phyloP scores from a whole-genome alignment of 92 coral and sea anemone species.

The Muricea muricata region DNA sequence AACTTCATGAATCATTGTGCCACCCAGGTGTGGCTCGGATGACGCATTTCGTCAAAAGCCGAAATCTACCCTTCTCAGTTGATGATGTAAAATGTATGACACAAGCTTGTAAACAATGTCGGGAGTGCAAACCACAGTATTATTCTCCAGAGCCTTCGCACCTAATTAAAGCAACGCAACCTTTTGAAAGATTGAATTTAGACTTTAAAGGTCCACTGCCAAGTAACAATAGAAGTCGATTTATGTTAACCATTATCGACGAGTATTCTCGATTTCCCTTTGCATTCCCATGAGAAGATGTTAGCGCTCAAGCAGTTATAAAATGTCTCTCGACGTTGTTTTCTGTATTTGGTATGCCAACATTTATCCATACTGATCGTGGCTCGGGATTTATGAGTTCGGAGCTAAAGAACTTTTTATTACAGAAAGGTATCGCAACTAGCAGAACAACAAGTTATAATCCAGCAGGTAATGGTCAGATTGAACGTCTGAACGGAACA shows the following conservation, averaged over 20 bases:
- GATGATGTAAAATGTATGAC: constrained; percentile 48
- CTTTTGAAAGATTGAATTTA: constrained; percentile 60
- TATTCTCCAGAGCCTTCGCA: constrained; percentile 32
- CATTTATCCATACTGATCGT: constrained; percentile 58
- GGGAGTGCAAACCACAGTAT: constrained; percentile 68
- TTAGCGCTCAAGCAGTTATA: constrained; percentile 33
- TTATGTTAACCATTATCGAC: constrained; percentile 38
- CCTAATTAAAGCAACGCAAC: constrained; percentile 65
- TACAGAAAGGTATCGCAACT: constrained; percentile 19
- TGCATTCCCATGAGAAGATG: constrained; percentile 53
- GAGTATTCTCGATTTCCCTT: constrained; percentile 61
- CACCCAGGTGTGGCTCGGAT: constrained; percentile 61
- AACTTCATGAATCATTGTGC: constrained; percentile 57
- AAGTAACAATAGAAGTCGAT: constrained; percentile 17
- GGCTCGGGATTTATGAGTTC: constrained; percentile 58
- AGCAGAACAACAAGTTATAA: too few species aligned
- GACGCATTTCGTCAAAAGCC: constrained; percentile 52
- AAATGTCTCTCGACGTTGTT: constrained; percentile 17
- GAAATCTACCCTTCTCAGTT: constrained; percentile 65
- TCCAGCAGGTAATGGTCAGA: too few species aligned
- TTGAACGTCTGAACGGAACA: constrained; percentile 41
- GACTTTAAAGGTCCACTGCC: constrained; percentile 59
- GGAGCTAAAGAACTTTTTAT: constrained; percentile 7
- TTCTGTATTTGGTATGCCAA: constrained; percentile 5
- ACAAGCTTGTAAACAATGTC: constrained; percentile 42